Base-by-base conservation (phyloP, 2,797 vertebrate species). In the Lagocephalus sceleratus region DNA sequence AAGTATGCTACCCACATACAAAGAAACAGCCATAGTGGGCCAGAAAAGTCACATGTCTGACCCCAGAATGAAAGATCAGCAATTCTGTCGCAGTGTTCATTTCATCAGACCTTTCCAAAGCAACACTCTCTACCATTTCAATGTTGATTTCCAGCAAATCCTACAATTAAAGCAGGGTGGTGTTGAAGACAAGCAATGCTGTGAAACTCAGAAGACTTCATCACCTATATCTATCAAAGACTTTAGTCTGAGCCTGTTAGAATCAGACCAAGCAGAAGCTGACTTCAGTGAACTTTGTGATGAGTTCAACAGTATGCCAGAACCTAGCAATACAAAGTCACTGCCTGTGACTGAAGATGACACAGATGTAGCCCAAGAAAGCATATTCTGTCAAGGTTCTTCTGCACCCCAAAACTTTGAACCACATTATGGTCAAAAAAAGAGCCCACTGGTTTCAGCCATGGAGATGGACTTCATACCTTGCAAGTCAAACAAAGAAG, bases 261-360 rank as follows among this genome's bases (percentile, higher is more conserved):
- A 90, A 58, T 83, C 86, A 57, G 76, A 85, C 20, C 73, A 79
- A 63, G 79, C 78, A 57, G 84, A 89, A 47, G 68, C 60, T 66
- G 83, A 89, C 57, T 86, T 88, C 51, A 76, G 2, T 71, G 71
- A 85, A 41, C 64, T 89, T 64, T 74, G 61, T 52, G 59, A 71
- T 54, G 75, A 75, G 21, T 68, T 71, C 22, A 50, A 8, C 32
- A 54, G 52, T 54, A 45, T 42, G 38, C 20, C 58, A 43, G 58
- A 73, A 21, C 41, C 61, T 62, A 40, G 35, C 11, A 60, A 64
- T 53, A 32, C 62, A 74, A 41, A 62, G 64, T 55, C 53, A 54
- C 20, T 81, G 55, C 54, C 58, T 9, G 20, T 67, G n/a, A 69
- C 47, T 63, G 74, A 87, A 68, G 79, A 79, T 57, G 63, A 73